Evolutionary conservation across 2,888 invertebrate genomes (phyloP).

Genomic region (Metacarcinus magister): DNA sequence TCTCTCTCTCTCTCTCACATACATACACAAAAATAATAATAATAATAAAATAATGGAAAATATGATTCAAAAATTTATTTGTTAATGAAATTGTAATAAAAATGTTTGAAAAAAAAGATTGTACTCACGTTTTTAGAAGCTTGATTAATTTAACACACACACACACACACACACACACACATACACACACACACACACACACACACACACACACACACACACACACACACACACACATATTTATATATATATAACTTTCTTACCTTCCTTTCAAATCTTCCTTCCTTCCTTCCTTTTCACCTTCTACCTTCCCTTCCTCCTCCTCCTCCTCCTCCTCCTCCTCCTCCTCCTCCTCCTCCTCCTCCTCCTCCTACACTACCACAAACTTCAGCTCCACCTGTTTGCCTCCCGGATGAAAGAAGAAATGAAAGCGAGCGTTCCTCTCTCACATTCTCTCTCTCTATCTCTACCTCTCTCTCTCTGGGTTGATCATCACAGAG

Average conservation of each 20-base stretch:
- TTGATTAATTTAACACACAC: too few species aligned
- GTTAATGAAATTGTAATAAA: too few species aligned
- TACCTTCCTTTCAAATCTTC: neutral
- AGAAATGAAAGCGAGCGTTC: conserved; percentile 31
- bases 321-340: neutral
- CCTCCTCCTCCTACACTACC: neutral
- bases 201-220: conserved; percentile 39
- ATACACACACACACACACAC: conserved; percentile 45
- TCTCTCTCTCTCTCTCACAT: too few species aligned
- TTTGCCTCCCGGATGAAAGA: conserved; percentile 40
- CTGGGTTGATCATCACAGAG: too few species aligned
- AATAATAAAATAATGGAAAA: too few species aligned
- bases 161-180: conserved; percentile 23
- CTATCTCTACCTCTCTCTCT: neutral
- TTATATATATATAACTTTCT: neutral
- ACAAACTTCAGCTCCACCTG: conserved; percentile 6
- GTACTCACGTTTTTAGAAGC: too few species aligned
- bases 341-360: neutral
- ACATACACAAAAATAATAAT: too few species aligned
- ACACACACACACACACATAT: conserved; percentile 6
- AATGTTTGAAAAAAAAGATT: too few species aligned
- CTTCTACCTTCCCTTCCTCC: neutral
- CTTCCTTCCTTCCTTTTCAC: neutral
- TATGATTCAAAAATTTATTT: too few species aligned
- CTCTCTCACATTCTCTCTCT: neutral